Evolutionary conservation across 1,140 invertebrate genomes (phyloP).

Genomic region (Ephestia elutella): DNA sequence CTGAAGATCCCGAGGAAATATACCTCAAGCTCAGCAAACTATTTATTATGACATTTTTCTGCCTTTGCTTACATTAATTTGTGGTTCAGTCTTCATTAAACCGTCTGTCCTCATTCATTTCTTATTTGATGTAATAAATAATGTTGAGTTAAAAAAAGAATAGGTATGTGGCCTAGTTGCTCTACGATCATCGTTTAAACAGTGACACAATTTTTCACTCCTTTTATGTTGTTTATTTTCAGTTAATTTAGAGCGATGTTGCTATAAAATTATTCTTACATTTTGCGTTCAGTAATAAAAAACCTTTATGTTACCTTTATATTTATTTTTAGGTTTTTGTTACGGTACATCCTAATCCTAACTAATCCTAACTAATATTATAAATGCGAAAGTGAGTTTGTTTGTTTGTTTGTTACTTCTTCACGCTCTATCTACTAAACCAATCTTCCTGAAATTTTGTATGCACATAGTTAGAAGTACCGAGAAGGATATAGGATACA

Average conservation of each 20-base stretch:
- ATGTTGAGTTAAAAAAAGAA: conserved; percentile 4
- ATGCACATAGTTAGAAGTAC: too few species aligned
- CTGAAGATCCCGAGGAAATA: background rate
- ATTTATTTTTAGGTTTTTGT: too few species aligned
- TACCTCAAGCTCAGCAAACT: conserved; percentile 5
- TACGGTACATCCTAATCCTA: too few species aligned
- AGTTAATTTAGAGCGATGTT: background rate
- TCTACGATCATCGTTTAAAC: background rate
- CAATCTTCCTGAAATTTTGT: too few species aligned
- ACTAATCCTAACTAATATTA: too few species aligned
- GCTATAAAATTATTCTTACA: background rate
- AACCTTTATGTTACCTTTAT: background rate
- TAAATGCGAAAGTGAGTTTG: too few species aligned
- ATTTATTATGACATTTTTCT: background rate
- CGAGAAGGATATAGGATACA: too few species aligned
- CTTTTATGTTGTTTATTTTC: conserved; percentile 2
- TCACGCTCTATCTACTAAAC: too few species aligned
- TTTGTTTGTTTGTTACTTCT: too few species aligned
- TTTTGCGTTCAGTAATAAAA: too few species aligned
- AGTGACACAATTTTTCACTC: background rate
- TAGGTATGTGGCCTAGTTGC: background rate
- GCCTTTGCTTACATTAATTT: background rate
- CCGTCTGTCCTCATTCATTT: background rate
- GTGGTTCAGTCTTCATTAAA: background rate
- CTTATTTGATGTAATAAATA: background rate